Percentiles rank a stretch among this genome's conserved stretches.
These are phyloP conservation scores for Lysandra coridon DNA, from an alignment of 2,888 invertebrate species.

Conservation along the genomic window DNA sequence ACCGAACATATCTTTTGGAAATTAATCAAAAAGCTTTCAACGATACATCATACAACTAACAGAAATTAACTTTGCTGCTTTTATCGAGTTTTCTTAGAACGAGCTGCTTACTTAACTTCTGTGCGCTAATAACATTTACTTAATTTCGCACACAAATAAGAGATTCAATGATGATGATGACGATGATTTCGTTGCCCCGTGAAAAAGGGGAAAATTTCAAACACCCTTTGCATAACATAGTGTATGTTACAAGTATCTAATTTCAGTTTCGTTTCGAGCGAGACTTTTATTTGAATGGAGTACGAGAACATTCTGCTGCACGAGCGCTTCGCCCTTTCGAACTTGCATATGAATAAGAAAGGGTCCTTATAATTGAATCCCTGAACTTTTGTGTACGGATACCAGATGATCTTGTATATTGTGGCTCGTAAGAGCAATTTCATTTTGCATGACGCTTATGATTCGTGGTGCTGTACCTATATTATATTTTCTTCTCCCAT, in stretches of 20 bases:
- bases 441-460: neutral
- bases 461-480: neutral
- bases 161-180: neutral
- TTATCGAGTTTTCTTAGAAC: too few relatives aligned
- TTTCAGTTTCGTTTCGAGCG: conserved; percentile 9
- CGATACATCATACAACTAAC: too few relatives aligned
- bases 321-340: conserved; percentile 16
- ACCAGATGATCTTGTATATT: neutral
- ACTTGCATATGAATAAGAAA: conserved; percentile 21
- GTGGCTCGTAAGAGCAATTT: neutral
- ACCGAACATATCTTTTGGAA: too few relatives aligned
- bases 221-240: conserved; percentile 11
- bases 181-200: neutral
- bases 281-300: conserved; percentile 27
- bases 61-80: too few relatives aligned
- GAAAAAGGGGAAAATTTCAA: neutral
- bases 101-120: neutral
- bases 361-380: conserved; percentile 4
- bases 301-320: conserved; percentile 22
- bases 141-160: neutral
- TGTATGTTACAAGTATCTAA: conserved; percentile 24
- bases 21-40: too few relatives aligned
- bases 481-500: too few relatives aligned
- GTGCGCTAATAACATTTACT: neutral
- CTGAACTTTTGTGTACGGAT: neutral